Evolutionary conservation across 2,797 vertebrate species (phyloP).

Genomic region (Hephaestus fuliginosus): DNA sequence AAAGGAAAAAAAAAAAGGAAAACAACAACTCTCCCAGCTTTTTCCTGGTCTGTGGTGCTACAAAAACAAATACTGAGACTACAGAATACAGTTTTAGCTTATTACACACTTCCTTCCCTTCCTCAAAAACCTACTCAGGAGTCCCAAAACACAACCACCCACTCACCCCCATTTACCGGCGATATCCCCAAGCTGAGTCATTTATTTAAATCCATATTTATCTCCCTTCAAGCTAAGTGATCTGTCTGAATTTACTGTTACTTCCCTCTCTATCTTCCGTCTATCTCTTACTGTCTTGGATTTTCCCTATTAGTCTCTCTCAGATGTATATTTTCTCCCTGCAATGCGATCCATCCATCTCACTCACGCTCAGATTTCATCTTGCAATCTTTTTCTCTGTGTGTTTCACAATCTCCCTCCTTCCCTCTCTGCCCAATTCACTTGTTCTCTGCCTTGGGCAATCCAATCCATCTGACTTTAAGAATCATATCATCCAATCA

Average conservation of each 20-base stretch:
- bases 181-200: constrained; percentile 66
- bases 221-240: constrained; percentile 73
- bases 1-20: too few relatives aligned
- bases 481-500: constrained; percentile 82
- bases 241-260: constrained; percentile 76
- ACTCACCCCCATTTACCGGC: constrained; percentile 61
- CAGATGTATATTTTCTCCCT: constrained; percentile 67
- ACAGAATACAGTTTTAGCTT: constrained; percentile 32
- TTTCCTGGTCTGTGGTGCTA: constrained; percentile 12
- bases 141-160: constrained; percentile 65
- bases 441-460: constrained; percentile 67
- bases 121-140: constrained; percentile 50
- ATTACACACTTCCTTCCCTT: constrained; percentile 25
- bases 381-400: constrained; percentile 51
- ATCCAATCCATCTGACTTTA: constrained; percentile 82
- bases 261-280: constrained; percentile 49
- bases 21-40: neutral
- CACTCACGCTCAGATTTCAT: constrained; percentile 67
- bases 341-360: constrained; percentile 62
- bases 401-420: constrained; percentile 51
- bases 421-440: constrained; percentile 44
- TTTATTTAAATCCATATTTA: constrained; percentile 79
- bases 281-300: constrained; percentile 57
- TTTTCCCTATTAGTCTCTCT: constrained; percentile 69
- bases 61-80: constrained; percentile 34